Conservation (phyloP, 2,113 vertebrate genomes). For the Reinhardtius hippoglossoides region DNA sequence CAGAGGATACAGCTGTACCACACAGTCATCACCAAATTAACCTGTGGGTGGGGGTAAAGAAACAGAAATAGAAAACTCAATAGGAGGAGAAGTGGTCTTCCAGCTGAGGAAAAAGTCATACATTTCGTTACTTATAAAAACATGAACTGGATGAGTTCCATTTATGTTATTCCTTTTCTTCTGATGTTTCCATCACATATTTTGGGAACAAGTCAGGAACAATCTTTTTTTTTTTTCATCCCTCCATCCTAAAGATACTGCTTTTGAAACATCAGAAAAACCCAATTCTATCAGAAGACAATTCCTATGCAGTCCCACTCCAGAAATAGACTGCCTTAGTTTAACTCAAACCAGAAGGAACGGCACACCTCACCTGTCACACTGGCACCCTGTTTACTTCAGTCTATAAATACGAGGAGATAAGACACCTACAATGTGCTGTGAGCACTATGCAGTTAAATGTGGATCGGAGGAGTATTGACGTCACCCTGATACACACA, state of each 20-base stretch:
- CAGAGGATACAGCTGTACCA: background rate
- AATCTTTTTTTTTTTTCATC: background rate
- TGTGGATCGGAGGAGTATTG: conserved; percentile 73
- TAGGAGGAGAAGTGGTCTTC: background rate
- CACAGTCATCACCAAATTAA: conserved; percentile 13
- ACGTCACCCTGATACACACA: conserved; percentile 65
- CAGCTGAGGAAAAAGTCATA: no score
- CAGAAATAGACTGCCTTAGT: conserved; percentile 23
- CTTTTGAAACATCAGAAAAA: background rate
- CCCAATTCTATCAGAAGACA: background rate
- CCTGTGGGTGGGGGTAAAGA: background rate
- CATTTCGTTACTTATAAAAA: no score
- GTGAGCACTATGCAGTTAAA: conserved; percentile 66
- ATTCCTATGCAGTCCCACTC: background rate
- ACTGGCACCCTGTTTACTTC: conserved; percentile 39
- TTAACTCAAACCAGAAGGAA: conserved; percentile 1
- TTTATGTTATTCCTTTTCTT: background rate
- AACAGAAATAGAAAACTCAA: background rate
- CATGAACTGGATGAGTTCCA: background rate
- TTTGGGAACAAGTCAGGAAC: no score
- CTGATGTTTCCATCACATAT: background rate
- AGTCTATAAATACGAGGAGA: conserved; percentile 59
- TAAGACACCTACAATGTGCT: conserved; percentile 69
- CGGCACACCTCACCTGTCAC: conserved; percentile 56
- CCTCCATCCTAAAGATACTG: conserved; percentile 1